phyloP scores from a whole-genome alignment of 2,113 vertebrate species.

The Xiphophorus hellerii region DNA sequence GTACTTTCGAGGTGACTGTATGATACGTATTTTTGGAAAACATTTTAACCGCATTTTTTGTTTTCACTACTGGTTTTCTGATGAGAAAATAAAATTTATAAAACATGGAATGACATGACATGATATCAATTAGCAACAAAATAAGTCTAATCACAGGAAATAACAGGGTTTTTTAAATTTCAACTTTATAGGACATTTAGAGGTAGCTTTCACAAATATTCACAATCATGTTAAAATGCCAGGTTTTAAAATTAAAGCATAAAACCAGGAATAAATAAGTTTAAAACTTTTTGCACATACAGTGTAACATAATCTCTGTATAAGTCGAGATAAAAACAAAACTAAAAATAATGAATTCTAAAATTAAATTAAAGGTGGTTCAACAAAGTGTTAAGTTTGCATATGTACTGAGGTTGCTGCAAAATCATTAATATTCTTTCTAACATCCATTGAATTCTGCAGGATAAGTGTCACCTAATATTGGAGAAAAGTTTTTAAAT shows the following conservation, averaged over 20 bases:
- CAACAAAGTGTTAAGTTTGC: not conserved
- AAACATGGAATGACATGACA: not conserved
- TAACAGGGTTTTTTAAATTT: not conserved
- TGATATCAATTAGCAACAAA: not conserved
- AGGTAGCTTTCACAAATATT: not conserved
- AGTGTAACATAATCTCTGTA: not conserved
- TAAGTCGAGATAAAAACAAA: not conserved
- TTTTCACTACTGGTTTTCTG: not conserved
- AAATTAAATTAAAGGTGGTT: not conserved
- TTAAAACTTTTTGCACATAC: not conserved
- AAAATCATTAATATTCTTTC: not conserved
- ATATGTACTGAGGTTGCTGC: not conserved
- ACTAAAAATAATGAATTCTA: not conserved
- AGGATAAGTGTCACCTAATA: not conserved
- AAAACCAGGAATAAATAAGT: not conserved
- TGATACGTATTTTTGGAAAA: too few relatives aligned
- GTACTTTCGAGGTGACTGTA: too few relatives aligned
- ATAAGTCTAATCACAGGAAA: not conserved
- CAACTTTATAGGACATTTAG: not conserved
- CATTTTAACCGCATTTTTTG: too few relatives aligned
- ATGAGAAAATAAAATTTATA: not conserved
- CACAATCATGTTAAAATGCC: not conserved
- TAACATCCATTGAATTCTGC: not conserved
- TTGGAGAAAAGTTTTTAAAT: not conserved
- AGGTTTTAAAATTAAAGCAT: not conserved